These are phyloP conservation scores for Drosophila littoralis DNA, from an alignment of 1,140 invertebrate genomes.

Conservation along the genomic window DNA sequence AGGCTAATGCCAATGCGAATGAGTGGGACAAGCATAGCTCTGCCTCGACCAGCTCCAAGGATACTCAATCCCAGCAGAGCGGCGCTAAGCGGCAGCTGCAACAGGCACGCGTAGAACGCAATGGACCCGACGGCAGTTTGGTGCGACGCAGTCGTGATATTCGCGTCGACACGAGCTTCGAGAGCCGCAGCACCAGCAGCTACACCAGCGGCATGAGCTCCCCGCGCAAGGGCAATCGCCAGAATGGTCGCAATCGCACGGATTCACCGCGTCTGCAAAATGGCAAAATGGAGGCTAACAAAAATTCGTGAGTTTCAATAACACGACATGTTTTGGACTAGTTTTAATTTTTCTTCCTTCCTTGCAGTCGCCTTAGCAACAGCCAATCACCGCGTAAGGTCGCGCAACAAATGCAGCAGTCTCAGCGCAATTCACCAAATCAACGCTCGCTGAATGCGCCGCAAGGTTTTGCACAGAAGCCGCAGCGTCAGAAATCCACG, in stretches of 20 bases:
- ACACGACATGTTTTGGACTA: background rate
- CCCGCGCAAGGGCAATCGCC: slow-evolving; percentile 65
- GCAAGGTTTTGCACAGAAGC: slow-evolving; percentile 75
- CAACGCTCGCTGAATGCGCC: slow-evolving; percentile 77
- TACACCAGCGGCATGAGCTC: slow-evolving; percentile 66
- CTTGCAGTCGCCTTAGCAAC: slow-evolving; percentile 55
- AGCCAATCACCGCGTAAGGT: slow-evolving; percentile 66
- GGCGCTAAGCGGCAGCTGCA: slow-evolving; percentile 30
- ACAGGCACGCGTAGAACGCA: slow-evolving; percentile 4
- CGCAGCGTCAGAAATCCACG: slow-evolving; percentile 63
- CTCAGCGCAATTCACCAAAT: slow-evolving; percentile 38
- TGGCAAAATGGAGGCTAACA: slow-evolving; percentile 58
- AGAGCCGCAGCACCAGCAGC: slow-evolving; percentile 64
- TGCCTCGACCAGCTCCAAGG: slow-evolving; percentile 64
- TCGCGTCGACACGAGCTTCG: slow-evolving; percentile 51
- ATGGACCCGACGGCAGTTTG: slow-evolving; percentile 9
- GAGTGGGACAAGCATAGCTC: slow-evolving; percentile 80
- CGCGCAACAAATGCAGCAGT: slow-evolving; percentile 40
- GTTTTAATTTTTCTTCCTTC: background rate
- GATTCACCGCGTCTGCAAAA: slow-evolving; percentile 65
- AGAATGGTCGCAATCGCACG: slow-evolving; percentile 50
- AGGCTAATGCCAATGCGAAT: slow-evolving; percentile 18
- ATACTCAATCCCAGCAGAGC: slow-evolving; percentile 56
- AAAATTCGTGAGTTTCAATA: slow-evolving; percentile 57
- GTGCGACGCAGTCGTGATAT: slow-evolving; percentile 25